These are phyloP conservation scores for Caenorhabditis auriculariae DNA, from an alignment of 2,888 invertebrate genomes.

Conservation along the genomic window DNA sequence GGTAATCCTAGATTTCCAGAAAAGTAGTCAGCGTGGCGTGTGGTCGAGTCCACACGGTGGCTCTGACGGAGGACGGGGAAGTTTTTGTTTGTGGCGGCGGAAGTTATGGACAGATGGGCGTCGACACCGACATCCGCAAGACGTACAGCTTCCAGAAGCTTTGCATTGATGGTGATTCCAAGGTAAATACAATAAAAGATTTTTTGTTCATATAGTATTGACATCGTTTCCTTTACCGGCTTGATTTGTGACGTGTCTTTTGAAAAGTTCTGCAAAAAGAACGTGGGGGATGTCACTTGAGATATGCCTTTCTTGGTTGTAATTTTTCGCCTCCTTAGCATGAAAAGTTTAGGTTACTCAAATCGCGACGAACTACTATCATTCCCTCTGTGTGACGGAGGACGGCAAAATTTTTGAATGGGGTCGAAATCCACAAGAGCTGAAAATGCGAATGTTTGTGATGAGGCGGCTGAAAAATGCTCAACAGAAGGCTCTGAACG, in stretches of 20 bases:
- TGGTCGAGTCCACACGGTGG: slow-evolving; percentile 43
- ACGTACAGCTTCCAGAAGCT: slow-evolving; percentile 24
- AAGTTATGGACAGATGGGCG: slow-evolving; percentile 43
- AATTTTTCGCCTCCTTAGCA: too few relatives aligned
- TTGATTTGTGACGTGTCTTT: too few relatives aligned
- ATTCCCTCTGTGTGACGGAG: slow-evolving; percentile 49
- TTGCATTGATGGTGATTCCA: slow-evolving; percentile 6
- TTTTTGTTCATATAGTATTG: neutral
- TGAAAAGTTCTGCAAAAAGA: too few relatives aligned
- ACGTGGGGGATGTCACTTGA: too few relatives aligned
- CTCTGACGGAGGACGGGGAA: slow-evolving; percentile 29
- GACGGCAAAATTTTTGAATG: slow-evolving; percentile 44
- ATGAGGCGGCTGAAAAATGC: slow-evolving; percentile 41
- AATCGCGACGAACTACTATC: slow-evolving; percentile 47
- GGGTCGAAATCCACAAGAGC: slow-evolving; percentile 56
- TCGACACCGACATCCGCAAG: slow-evolving; percentile 39
- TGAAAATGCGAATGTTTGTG: slow-evolving; percentile 50
- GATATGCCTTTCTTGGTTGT: too few relatives aligned
- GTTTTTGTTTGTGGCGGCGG: slow-evolving; percentile 30
- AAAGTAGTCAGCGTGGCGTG: slow-evolving; percentile 26
- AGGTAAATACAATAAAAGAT: slow-evolving; percentile 1
- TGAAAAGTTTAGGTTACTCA: slow-evolving; percentile 14
- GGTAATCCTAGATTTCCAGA: neutral
- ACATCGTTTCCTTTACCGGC: too few relatives aligned
- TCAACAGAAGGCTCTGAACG: slow-evolving; percentile 13